Percentiles rank a stretch among this genome's conserved stretches.
These are phyloP conservation scores for Lordiphosa collinella DNA, from an alignment of 1,140 invertebrate genomes.

Conservation along the genomic window DNA sequence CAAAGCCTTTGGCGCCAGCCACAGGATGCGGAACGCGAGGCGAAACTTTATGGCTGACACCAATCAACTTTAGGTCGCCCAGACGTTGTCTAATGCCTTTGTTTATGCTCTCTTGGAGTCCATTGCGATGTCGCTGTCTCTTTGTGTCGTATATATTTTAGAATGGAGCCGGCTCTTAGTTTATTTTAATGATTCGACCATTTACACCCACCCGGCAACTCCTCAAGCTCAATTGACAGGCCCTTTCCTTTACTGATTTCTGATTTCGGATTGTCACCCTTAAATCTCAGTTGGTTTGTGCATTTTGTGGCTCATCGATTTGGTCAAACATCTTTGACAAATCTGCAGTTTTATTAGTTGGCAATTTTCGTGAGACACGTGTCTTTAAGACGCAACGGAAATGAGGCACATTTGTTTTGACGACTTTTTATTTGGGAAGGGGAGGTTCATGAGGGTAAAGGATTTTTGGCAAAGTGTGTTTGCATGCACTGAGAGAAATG, in stretches of 20 bases:
- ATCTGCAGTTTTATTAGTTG: conserved; percentile 74
- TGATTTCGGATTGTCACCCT: not conserved
- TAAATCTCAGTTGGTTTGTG: conserved; percentile 14
- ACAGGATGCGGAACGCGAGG: conserved; percentile 35
- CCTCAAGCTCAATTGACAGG: conserved; percentile 49
- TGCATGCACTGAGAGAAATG: conserved; percentile 36
- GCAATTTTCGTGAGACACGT: conserved; percentile 46
- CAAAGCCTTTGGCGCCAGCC: conserved; percentile 76
- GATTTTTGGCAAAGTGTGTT: conserved; percentile 34
- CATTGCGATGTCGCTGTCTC: no score
- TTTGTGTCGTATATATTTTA: no score
- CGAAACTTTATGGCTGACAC: conserved; percentile 73
- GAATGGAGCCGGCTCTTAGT: conserved; percentile 19
- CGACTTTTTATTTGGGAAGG: conserved; percentile 4
- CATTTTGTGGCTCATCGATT: conserved; percentile 24
- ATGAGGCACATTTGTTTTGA: conserved; percentile 53
- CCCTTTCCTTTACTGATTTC: not conserved
- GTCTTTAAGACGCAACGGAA: conserved; percentile 66
- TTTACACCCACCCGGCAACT: conserved; percentile 22
- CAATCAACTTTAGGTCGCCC: conserved; percentile 71
- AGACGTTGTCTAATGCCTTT: conserved; percentile 68
- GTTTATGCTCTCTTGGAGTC: conserved; percentile 46
- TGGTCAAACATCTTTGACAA: conserved; percentile 53
- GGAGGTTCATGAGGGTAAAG: conserved; percentile 8
- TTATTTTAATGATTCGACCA: conserved; percentile 47